Evolutionary conservation across 2,113 vertebrate species (phyloP).

Genomic region (Thinocorus orbignyianus): DNA sequence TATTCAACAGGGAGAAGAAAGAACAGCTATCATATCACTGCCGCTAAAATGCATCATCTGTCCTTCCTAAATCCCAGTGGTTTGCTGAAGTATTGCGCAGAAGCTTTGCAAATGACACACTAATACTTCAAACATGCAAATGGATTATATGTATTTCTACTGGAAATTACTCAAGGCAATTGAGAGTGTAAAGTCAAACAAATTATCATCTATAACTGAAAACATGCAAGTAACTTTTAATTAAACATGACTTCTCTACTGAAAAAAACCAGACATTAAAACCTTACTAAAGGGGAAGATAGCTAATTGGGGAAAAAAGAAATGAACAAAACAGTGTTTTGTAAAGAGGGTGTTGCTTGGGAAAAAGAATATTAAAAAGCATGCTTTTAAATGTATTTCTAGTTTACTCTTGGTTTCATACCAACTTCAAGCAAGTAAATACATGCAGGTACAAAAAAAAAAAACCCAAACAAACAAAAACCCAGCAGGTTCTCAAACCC

Average conservation of each 20-base stretch:
- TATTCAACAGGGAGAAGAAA: neutral
- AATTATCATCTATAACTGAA: conserved; percentile 62
- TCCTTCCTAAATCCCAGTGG: neutral
- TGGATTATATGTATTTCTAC: conserved; percentile 42
- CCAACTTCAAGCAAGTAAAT: neutral
- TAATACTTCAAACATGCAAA: conserved; percentile 58
- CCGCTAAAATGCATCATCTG: neutral
- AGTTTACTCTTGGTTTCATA: neutral
- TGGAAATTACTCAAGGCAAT: conserved; percentile 67
- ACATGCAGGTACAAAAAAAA: neutral
- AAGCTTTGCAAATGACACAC: conserved; percentile 47
- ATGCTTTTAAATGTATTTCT: neutral
- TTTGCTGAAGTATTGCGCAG: conserved; percentile 42
- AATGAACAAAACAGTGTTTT: neutral
- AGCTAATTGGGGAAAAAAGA: neutral
- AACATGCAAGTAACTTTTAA: conserved; percentile 69
- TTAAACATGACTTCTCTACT: conserved; percentile 61
- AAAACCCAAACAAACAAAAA: too few species aligned
- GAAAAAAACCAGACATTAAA: conserved; percentile 52
- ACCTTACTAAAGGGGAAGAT: neutral
- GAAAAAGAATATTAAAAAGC: neutral
- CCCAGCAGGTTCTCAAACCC: neutral
- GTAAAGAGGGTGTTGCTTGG: neutral
- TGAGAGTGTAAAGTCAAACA: conserved; percentile 71
- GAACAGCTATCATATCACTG: neutral